phyloP scores from a whole-genome alignment of 1,140 invertebrate genomes.

The Marisa cornuarietis region DNA sequence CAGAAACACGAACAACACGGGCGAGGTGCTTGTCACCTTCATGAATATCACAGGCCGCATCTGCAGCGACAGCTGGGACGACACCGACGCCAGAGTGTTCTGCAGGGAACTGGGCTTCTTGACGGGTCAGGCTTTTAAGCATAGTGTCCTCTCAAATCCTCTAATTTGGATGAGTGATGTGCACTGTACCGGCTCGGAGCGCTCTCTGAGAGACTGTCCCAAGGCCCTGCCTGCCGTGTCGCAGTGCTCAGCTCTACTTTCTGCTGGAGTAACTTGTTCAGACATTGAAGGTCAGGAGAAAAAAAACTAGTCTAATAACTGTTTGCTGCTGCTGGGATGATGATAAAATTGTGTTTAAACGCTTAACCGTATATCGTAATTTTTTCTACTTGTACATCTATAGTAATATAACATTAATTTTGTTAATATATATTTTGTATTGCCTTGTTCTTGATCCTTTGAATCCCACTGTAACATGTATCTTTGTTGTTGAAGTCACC shows the following conservation, averaged over 20 bases:
- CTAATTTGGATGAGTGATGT: constrained; percentile 47
- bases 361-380: neutral
- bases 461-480: neutral
- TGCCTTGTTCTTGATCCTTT: neutral
- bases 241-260: neutral
- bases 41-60: constrained; percentile 43
- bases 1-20: constrained; percentile 7
- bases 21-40: constrained; percentile 44
- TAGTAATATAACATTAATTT: neutral
- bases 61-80: constrained; percentile 51
- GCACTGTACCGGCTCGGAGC: neutral
- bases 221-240: neutral
- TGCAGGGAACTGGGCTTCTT: constrained; percentile 50
- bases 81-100: constrained; percentile 45
- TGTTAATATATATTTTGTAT: neutral
- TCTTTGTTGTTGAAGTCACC: neutral
- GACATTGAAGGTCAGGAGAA: neutral
- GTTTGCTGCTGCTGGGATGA: neutral
- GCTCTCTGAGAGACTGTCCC: neutral
- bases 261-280: neutral
- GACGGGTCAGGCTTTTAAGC: constrained; percentile 40
- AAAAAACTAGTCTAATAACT: neutral
- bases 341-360: neutral
- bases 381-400: neutral
- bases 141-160: constrained; percentile 31